Evolutionary conservation across 2,113 vertebrate species (phyloP).

Genomic region (Nipponia nippon): DNA sequence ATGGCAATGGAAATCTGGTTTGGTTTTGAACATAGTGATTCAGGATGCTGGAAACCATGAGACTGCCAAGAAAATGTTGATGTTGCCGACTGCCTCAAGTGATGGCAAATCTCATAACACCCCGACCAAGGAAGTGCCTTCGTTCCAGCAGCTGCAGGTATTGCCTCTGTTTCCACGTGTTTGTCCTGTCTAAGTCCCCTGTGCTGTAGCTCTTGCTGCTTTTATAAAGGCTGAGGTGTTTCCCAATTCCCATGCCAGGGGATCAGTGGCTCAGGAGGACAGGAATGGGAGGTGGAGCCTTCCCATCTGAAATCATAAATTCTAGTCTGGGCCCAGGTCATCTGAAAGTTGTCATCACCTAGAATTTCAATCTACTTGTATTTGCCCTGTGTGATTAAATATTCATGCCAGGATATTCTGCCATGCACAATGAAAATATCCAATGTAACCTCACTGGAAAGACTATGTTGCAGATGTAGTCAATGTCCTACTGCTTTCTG

Average conservation of each 20-base stretch:
- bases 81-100: not conserved
- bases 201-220: not conserved
- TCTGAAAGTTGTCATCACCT: conserved; percentile 28
- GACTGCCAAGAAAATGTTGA: not conserved
- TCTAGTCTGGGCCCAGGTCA: not conserved
- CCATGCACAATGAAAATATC: conserved; percentile 17
- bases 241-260: not conserved
- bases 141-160: not conserved
- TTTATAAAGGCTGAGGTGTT: not conserved
- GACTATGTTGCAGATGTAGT: not conserved
- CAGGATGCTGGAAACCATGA: not conserved
- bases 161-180: not conserved
- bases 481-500: not conserved
- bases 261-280: accelerated
- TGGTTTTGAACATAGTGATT: not conserved
- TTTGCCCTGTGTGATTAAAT: conserved; percentile 50
- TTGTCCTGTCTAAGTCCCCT: not conserved
- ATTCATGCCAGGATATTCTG: conserved; percentile 30
- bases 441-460: conserved; percentile 19
- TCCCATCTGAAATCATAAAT: conserved; percentile 14
- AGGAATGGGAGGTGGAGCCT: not conserved
- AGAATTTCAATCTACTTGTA: conserved; percentile 40
- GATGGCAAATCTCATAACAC: not conserved
- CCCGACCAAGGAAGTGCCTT: not conserved
- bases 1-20: not conserved